Percentiles rank a stretch among this genome's conserved stretches.
These are phyloP conservation scores for Halyomorpha halys DNA, from an alignment of 1,140 invertebrate genomes.

Conservation along the genomic window DNA sequence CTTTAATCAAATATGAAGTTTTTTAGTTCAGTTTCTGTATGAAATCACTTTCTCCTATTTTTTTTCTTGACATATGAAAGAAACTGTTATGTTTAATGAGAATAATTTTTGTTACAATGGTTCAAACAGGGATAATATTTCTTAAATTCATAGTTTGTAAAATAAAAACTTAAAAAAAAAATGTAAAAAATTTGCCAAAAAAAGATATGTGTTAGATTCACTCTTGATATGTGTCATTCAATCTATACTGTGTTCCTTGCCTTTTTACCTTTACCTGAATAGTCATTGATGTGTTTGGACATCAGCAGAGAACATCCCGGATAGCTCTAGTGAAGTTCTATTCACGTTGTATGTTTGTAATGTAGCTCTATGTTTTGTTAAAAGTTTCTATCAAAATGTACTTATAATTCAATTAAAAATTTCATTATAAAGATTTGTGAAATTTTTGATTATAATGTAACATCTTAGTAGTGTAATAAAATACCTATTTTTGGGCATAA, in stretches of 20 bases:
- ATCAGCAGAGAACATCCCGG: too few species aligned
- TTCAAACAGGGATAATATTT: constrained; percentile 8
- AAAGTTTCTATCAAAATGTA: constrained; percentile 5
- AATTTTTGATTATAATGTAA: constrained; percentile 18
- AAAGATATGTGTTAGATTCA: too few species aligned
- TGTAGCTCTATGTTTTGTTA: constrained; percentile 12
- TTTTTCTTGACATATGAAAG: too few species aligned
- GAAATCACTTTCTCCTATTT: too few species aligned
- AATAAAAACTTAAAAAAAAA: neutral
- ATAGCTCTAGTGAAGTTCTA: constrained; percentile 7
- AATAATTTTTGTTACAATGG: neutral
- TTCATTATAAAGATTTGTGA: constrained; percentile 17
- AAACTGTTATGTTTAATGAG: too few species aligned
- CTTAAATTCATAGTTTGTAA: neutral
- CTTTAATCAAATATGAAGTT: too few species aligned
- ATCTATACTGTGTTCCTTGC: too few species aligned
- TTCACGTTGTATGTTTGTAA: constrained; percentile 13
- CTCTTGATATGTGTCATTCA: too few species aligned
- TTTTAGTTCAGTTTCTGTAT: too few species aligned
- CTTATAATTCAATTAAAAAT: constrained; percentile 17
- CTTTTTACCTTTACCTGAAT: too few species aligned
- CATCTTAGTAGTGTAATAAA: constrained; percentile 18
- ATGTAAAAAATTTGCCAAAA: too few species aligned
- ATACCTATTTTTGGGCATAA: constrained; percentile 17
- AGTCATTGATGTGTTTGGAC: too few species aligned